Conservation (phyloP, 2,888 invertebrate genomes). For the Macaria notata region DNA sequence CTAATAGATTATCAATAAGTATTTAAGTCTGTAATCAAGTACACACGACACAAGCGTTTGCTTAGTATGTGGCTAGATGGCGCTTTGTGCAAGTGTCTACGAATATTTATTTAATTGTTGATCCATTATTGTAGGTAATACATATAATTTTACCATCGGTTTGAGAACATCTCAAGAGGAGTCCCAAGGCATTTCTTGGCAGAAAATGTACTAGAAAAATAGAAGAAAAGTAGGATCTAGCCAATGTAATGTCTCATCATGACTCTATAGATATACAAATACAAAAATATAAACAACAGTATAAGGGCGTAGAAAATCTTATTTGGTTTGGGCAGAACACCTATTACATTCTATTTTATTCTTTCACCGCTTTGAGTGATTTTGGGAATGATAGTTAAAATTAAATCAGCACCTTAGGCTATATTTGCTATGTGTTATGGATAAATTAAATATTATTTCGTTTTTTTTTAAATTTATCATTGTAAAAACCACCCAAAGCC, state of each 20-base stretch:
- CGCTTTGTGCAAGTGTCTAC: too few relatives aligned
- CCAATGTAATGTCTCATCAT: conserved; percentile 2
- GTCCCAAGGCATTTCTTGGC: not conserved
- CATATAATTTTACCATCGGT: too few relatives aligned
- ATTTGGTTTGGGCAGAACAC: conserved; percentile 20
- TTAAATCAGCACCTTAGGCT: too few relatives aligned
- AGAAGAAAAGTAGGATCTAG: conserved; percentile 1
- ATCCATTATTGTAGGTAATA: too few relatives aligned
- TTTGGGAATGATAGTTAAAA: conserved; percentile 7
- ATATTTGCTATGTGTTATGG: too few relatives aligned
- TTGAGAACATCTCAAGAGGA: too few relatives aligned
- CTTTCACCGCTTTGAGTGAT: not conserved
- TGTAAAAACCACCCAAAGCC: conserved; percentile 1
- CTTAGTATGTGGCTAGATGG: too few relatives aligned
- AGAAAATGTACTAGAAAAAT: conserved; percentile 3
- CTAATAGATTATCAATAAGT: too few relatives aligned
- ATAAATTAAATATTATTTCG: not conserved
- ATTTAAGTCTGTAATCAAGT: too few relatives aligned
- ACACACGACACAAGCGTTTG: too few relatives aligned
- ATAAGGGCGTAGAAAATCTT: conserved; percentile 16
- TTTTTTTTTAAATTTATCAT: too few relatives aligned
- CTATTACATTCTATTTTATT: conserved; percentile 9
- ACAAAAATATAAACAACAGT: conserved; percentile 18
- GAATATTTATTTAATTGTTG: too few relatives aligned
- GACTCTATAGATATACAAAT: conserved; percentile 11